Percentiles rank a stretch among this genome's conserved stretches.
Conservation (phyloP, 2,797 vertebrate genomes). For the Enteromius radiatus region DNA sequence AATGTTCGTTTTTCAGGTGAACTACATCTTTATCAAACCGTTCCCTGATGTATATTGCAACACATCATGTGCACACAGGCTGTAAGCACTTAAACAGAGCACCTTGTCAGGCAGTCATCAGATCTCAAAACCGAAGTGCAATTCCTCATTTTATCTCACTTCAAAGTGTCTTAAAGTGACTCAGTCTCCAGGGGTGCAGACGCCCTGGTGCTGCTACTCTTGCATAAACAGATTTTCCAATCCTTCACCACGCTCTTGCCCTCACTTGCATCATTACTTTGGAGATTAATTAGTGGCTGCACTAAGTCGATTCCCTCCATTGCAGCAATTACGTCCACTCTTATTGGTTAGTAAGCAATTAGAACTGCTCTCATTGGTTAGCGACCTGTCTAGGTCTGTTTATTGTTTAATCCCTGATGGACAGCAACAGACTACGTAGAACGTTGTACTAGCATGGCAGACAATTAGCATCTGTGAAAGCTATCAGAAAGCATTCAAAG, state of each 20-base stretch:
- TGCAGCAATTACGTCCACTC: slow-evolving; percentile 61
- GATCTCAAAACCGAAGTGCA: slow-evolving; percentile 34
- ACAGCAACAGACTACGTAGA: slow-evolving; percentile 42
- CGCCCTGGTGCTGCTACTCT: slow-evolving; percentile 47
- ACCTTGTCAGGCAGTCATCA: slow-evolving; percentile 22
- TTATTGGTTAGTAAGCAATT: slow-evolving; percentile 63
- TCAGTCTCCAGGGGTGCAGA: slow-evolving; percentile 51
- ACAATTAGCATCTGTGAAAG: slow-evolving; percentile 54
- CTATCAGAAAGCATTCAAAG: slow-evolving; percentile 51
- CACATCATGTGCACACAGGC: not conserved
- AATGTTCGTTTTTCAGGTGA: not conserved
- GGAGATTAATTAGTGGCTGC: slow-evolving; percentile 81
- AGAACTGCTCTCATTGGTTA: slow-evolving; percentile 59
- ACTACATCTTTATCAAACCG: slow-evolving; percentile 3
- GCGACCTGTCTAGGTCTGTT: slow-evolving; percentile 50
- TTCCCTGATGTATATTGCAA: not conserved
- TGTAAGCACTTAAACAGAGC: slow-evolving; percentile 30
- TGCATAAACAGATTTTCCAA: slow-evolving; percentile 71
- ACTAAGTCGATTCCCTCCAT: slow-evolving; percentile 71
- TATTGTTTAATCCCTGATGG: slow-evolving; percentile 58
- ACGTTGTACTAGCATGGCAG: slow-evolving; percentile 45
- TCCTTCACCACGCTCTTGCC: slow-evolving; percentile 76
- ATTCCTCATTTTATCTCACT: slow-evolving; percentile 57
- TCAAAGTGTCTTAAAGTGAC: slow-evolving; percentile 60
- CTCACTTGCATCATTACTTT: slow-evolving; percentile 83